These are phyloP conservation scores for Tetragonisca angustula DNA, from an alignment of 2,888 invertebrate genomes.

Conservation along the genomic window DNA sequence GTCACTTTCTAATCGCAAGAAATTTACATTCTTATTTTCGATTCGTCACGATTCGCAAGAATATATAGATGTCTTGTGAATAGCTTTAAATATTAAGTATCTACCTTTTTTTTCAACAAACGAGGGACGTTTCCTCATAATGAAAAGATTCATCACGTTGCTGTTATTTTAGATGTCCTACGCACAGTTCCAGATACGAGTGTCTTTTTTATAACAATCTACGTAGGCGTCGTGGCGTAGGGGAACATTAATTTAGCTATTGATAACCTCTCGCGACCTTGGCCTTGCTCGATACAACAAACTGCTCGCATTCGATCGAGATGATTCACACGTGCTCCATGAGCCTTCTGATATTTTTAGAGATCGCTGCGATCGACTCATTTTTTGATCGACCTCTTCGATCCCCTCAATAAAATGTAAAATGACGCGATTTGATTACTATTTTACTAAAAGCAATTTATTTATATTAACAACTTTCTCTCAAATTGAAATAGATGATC, in stretches of 20 bases:
- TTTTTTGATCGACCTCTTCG: slow-evolving; percentile 9
- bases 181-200: not conserved
- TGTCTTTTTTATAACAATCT: slow-evolving; percentile 39
- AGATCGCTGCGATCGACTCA: slow-evolving; percentile 7
- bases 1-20: too few relatives aligned
- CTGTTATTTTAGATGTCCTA: slow-evolving; percentile 13
- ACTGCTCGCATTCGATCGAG: slow-evolving; percentile 72
- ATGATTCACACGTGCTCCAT: slow-evolving; percentile 72
- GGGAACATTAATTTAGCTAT: slow-evolving; percentile 77
- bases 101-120: not conserved
- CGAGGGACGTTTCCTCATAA: not conserved
- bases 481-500: too few relatives aligned
- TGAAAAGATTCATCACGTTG: not conserved
- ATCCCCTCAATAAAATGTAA: not conserved
- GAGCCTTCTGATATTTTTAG: slow-evolving; percentile 47
- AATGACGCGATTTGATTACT: not conserved
- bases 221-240: slow-evolving; percentile 39
- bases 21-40: too few relatives aligned
- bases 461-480: not conserved
- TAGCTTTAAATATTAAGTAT: too few relatives aligned
- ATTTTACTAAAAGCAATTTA: not conserved
- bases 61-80: too few relatives aligned
- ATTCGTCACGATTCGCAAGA: too few relatives aligned
- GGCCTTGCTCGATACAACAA: slow-evolving; percentile 77
- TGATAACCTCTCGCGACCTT: slow-evolving; percentile 76